Base-by-base conservation (phyloP, 2,888 invertebrate genomes). In the Heterodera filipjevi region DNA sequence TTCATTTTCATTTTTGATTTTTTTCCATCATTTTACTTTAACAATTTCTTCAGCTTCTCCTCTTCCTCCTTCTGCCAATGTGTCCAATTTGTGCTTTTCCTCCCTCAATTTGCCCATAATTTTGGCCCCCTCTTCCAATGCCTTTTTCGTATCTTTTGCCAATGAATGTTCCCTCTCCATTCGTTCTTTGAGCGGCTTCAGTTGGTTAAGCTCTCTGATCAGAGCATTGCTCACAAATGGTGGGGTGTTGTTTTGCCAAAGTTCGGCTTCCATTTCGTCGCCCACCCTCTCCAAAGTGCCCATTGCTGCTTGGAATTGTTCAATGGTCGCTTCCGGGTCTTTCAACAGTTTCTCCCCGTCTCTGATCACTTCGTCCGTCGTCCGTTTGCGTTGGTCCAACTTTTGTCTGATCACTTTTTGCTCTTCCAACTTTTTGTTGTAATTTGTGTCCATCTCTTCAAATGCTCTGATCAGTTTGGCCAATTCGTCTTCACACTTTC, bases 51-150 rank as follows among this genome's bases (percentile, higher is more conserved):
- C 79, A 22, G 30, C 46, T 79, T 39, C 68, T 64, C 39, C 78
- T 22, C 59, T 66, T 59, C 72, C 79, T 30, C 79, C 33, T 79
- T 80, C n/a, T 14, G 68, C 27, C 32, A 75, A 49, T 27, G 59
- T 44, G 16, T 71, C 49, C 35, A 80, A 39, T 64, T 32, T 72
- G 53, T 71, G 22, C 33, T 74, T 80, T 71, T 80, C 39, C 27
- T 68, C 73, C 27, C 33, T 49, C 30, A 80, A 66, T 46, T 39
- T n/a, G 19, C 12, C 10, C 76, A 64, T n/a, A 14, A 30, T 27
- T 35, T 64, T 32, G 22, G 12, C 76, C 27, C n/a, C 64, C 35
- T 53, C 33, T 53, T 68, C 35, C 64, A 44, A 33, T 6, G 66
- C 32, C 32, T 5, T 66, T 53, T 32, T 64, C n/a, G 59, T 59